A percentile compares a stretch with the other conserved stretches of the same genome.
These are phyloP conservation scores for Ectobius pallidus DNA, from an alignment of 2,888 invertebrate species.

Conservation along the genomic window DNA sequence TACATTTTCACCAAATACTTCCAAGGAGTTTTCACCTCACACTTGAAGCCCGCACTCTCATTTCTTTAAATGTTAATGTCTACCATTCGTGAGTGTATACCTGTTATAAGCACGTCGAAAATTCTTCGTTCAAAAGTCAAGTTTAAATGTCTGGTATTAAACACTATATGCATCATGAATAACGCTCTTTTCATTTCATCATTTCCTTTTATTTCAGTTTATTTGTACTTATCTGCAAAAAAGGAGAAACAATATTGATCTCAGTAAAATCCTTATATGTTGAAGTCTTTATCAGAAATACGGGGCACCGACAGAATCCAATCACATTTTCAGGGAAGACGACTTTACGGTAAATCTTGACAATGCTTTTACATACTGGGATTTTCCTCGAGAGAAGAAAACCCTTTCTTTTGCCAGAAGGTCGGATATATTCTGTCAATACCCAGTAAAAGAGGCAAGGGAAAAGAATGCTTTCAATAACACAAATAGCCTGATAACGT, in stretches of 20 bases:
- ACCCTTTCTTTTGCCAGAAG: background rate
- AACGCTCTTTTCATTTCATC: too few relatives aligned
- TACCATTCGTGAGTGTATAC: too few relatives aligned
- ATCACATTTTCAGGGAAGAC: background rate
- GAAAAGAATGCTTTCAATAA: too few relatives aligned
- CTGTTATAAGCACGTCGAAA: too few relatives aligned
- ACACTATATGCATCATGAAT: too few relatives aligned
- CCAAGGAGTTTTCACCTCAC: background rate
- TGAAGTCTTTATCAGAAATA: background rate
- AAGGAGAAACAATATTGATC: background rate
- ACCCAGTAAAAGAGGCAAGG: background rate
- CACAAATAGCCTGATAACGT: too few relatives aligned
- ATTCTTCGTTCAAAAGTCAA: too few relatives aligned
- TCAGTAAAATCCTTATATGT: background rate
- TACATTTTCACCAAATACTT: background rate
- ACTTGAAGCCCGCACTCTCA: background rate
- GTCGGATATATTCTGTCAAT: slow-evolving; percentile 1
- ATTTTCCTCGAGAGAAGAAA: background rate
- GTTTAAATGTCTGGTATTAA: too few relatives aligned
- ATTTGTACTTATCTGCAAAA: too few relatives aligned
- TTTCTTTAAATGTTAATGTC: background rate
- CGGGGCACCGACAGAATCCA: background rate
- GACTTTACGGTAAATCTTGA: background rate
- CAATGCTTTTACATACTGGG: background rate
- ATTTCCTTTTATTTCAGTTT: too few relatives aligned